Base-by-base conservation (phyloP, 2,797 vertebrate species). In the Manis pentadactyla region DNA sequence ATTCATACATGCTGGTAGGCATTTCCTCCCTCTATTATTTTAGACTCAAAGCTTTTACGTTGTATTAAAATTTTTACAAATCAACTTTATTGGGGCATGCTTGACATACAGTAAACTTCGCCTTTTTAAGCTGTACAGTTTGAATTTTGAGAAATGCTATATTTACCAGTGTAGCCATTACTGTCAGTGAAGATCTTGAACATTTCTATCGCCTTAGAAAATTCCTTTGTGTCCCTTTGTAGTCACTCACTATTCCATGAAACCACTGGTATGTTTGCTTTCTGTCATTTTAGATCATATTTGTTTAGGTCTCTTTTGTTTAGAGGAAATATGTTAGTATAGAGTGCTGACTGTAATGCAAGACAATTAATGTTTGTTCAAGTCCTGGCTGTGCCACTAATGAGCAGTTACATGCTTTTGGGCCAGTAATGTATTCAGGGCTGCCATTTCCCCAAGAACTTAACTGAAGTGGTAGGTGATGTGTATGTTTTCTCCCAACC, bases 71-170 rank as follows among this genome's bases (percentile, higher is more conserved):
- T 57, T 74, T 7, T 68, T 51, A 66, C 86, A 91, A 91, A 68
- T 83, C 1, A 63, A 31, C 13, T 83, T 87, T 68, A 11, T 90
- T 87, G 27, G 64, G 64, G 13, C 68, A 73, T 69, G 75, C 53
- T 83, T 87, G 74, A 79, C 2, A 59, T 83, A n/a, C 15, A 53
- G 7, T 81, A 84, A 59, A 51, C 75, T 42, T 11, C 71, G 13
- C 18, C 53, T 73, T 88, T 90, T 83, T 18, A 78, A 93, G 34
- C 71, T 71, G n/a, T 68, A 25, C 27, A 90, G 18, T 75, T 95
- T 55, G 34, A 66, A 17, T 95, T 96, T 90, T 87, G 27, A 86
- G 14, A 59, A 81, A 37, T 82, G 34, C 29, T 53, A 0, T 81
- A 10, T 77, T 3, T 34, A 31, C 23, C 1, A 29, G 4, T 93